Evolutionary conservation across 2,113 vertebrate species (phyloP), one percentile per base, ranked within the genome.

Genomic region (Protomyctophum bolini): DNA sequence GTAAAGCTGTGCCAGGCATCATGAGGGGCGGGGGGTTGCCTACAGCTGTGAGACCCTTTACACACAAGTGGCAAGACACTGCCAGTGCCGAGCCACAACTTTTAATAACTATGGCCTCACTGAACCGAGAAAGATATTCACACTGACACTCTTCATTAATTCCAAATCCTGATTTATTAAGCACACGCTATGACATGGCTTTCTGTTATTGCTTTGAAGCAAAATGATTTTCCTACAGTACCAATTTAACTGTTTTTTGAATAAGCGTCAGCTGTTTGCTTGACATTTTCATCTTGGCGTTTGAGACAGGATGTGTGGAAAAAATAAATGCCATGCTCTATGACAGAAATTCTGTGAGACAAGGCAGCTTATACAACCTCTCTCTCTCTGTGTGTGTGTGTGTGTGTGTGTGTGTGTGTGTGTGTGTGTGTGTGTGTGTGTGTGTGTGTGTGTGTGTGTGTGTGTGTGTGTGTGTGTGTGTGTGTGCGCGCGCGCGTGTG

Each of bases 261-360:
- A 73, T 41, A 41, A 60, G 72, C n/a, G 41, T 74, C 76, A 80
- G 46, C 63, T 84, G 67, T 79, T 88, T 87, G 56, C 72, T 80
- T 78, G 65, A 81, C 75, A 82, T 87, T 86, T 21, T 89, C 45
- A 41, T 67, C 57, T 65, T 12, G 0, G 3, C 33, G 4, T 74
- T 79, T 63, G 0, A 64, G 14, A 66, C 12, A 0, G 49, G 48
- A 62, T 5, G 45, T 14, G 21, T 0, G 29, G 54, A 56, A 81
- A 83, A 82, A 63, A 73, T 70, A 63, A 81, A 86, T 50, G 72
- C 65, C 56, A 50, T 10, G 46, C 46, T 33, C 8, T 3, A 7
- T 48, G 64, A 73, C 68, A 0, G 54, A 76, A 81, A 83, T 51
- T 4, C 33, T 41, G 33, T 6, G 33, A 41, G 51, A 77, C 72